These are phyloP conservation scores for Ectemnius continuus DNA, from an alignment of 2,888 invertebrate genomes.

Conservation along the genomic window DNA sequence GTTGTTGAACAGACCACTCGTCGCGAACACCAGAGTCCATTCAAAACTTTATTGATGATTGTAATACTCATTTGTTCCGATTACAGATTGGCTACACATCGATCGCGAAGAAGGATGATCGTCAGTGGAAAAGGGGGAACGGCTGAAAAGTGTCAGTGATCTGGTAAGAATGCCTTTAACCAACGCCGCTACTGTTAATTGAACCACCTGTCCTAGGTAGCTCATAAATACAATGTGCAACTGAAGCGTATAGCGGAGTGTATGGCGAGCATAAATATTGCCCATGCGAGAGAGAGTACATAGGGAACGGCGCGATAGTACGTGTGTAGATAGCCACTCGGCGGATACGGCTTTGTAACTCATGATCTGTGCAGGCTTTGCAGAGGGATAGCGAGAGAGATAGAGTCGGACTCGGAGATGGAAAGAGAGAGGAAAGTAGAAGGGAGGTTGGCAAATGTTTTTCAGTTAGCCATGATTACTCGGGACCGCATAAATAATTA, in stretches of 20 bases:
- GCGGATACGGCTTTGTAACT: conserved; percentile 57
- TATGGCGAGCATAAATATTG: conserved; percentile 56
- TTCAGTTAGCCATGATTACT: conserved; percentile 45
- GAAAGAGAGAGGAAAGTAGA: too few species aligned
- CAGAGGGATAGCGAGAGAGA: too few species aligned
- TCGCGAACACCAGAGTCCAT: too few species aligned
- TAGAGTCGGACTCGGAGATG: too few species aligned
- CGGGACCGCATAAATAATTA: conserved; percentile 54
- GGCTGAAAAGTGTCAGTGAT: too few species aligned
- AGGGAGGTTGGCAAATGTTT: conserved; percentile 39
- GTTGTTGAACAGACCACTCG: too few species aligned
- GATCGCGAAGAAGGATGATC: too few species aligned
- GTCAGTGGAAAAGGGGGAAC: too few species aligned
- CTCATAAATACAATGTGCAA: conserved; percentile 52
- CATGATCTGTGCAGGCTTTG: conserved; percentile 15
- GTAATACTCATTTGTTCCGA: too few species aligned
- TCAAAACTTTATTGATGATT: too few species aligned
- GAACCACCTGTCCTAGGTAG: conserved; percentile 43
- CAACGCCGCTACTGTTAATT: conserved; percentile 42
- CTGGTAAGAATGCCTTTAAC: too few species aligned
- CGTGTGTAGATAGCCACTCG: conserved; percentile 29
- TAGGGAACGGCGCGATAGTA: conserved; percentile 31
- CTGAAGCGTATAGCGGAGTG: conserved; percentile 52
- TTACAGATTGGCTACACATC: too few species aligned
- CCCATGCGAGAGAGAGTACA: conserved; percentile 12